Evolutionary conservation across 2,888 invertebrate species (phyloP).

Genomic region (Empis stercorea): DNA sequence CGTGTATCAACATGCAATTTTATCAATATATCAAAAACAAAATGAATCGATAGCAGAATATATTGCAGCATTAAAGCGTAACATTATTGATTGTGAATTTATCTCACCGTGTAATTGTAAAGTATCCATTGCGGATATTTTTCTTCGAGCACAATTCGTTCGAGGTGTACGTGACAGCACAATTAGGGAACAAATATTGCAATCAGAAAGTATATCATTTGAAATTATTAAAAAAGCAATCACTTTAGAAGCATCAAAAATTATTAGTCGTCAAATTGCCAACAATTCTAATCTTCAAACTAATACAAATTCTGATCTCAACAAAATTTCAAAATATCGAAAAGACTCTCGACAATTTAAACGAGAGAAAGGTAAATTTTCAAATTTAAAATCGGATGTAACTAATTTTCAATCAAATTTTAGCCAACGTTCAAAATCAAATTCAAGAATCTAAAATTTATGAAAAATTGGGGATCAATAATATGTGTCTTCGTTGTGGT

Average conservation of each 20-base stretch:
- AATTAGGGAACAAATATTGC: background rate
- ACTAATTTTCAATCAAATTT: background rate
- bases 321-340: background rate
- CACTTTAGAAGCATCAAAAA: background rate
- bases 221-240: background rate
- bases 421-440: background rate
- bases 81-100: background rate
- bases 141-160: background rate
- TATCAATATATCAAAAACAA: background rate
- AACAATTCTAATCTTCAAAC: background rate
- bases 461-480: background rate
- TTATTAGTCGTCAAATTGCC: background rate
- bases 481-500: background rate
- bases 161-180: background rate
- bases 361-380: background rate
- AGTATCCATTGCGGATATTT: background rate
- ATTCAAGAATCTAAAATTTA: background rate
- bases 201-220: background rate
- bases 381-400: background rate
- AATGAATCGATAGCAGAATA: conserved; percentile 1
- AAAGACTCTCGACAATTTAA: background rate
- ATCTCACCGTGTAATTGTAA: background rate
- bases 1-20: too few relatives aligned
- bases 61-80: background rate
- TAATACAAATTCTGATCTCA: background rate